Conservation (phyloP, 2,797 vertebrate species). For the Spinus olivaceus region DNA sequence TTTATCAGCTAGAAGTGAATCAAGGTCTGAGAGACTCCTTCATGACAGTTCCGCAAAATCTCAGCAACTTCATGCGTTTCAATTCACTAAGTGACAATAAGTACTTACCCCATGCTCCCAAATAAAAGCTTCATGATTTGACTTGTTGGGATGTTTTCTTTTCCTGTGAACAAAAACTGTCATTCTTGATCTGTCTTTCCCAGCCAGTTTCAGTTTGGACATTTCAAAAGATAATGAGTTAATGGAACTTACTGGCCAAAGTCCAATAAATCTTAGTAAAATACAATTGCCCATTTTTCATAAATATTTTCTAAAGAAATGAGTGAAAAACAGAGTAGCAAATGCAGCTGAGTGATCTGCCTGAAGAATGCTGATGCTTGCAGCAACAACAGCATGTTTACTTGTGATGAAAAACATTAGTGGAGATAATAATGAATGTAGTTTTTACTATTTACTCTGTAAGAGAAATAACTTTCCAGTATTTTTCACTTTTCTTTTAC, state of each 20-base stretch:
- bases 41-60: background rate
- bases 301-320: background rate
- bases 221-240: background rate
- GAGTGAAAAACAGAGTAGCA: background rate
- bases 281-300: background rate
- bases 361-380: background rate
- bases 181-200: background rate
- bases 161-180: background rate
- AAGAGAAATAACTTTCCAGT: background rate
- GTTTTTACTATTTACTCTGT: background rate
- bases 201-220: background rate
- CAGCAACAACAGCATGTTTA: background rate
- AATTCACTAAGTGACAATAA: background rate
- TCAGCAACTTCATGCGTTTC: background rate
- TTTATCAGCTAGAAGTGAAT: background rate
- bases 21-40: background rate
- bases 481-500: constrained; percentile 31
- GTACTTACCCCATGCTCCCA: background rate
- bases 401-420: background rate
- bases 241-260: background rate
- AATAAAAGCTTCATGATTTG: background rate
- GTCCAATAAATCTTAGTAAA: background rate
- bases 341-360: background rate
- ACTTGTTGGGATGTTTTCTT: background rate
- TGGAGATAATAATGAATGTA: background rate